Evolutionary conservation across 1,140 invertebrate species (phyloP).

Genomic region (Cyclargus thomasi): DNA sequence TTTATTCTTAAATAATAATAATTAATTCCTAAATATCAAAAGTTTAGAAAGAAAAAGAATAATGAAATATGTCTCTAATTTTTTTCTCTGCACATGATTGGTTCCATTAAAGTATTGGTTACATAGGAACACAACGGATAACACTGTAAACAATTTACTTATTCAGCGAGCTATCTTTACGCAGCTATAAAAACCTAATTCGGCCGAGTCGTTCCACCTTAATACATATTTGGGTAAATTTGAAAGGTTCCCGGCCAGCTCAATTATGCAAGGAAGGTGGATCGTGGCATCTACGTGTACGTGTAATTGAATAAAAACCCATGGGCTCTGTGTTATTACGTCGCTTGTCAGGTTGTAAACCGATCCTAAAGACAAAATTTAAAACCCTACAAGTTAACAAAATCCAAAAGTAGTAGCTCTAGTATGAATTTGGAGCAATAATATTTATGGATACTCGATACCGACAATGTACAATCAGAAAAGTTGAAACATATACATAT

Average conservation of each 20-base stretch:
- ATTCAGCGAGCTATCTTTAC: constrained; percentile 8
- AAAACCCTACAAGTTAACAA: too few species aligned
- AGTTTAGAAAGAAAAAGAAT: too few species aligned
- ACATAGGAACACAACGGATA: neutral
- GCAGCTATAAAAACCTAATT: constrained; percentile 6
- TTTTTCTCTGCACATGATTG: neutral
- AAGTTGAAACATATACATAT: too few species aligned
- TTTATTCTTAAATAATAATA: too few species aligned
- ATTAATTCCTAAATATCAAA: too few species aligned
- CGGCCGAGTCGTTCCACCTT: constrained; percentile 1
- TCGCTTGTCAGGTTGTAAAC: too few species aligned
- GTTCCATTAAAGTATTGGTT: neutral
- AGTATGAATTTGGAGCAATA: too few species aligned
- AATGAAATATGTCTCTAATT: too few species aligned
- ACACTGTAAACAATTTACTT: neutral
- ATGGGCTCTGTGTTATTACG: neutral
- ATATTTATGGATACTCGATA: too few species aligned
- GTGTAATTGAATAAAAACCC: constrained; percentile 2
- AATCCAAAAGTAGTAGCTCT: too few species aligned
- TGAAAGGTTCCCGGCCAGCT: constrained; percentile 7
- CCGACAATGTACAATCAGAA: too few species aligned
- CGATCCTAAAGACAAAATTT: too few species aligned
- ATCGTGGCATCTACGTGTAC: neutral
- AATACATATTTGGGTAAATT: constrained; percentile 11
- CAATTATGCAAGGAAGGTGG: constrained; percentile 11